These are phyloP conservation scores for Chrysotoxum bicinctum DNA, from an alignment of 2,888 invertebrate genomes.

Conservation along the genomic window DNA sequence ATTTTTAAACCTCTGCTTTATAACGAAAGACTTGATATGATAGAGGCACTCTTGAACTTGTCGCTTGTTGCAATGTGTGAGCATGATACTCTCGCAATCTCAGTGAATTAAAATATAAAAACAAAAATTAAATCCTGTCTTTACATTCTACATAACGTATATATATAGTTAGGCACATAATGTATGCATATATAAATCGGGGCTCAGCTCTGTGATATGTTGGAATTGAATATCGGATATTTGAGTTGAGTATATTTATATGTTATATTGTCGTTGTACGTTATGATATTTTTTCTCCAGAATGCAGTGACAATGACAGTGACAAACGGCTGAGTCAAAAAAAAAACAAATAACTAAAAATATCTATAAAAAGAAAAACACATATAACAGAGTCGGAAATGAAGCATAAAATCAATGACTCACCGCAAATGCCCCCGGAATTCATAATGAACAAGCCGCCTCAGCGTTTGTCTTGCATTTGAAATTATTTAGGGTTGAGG, in stretches of 20 bases:
- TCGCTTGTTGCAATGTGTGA: conserved; percentile 7
- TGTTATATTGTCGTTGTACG: too few relatives aligned
- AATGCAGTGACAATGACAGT: conserved; percentile 39
- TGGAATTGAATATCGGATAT: neutral
- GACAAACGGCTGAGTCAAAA: conserved; percentile 14
- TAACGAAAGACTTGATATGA: neutral
- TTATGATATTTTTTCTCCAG: neutral
- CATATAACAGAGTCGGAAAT: conserved; percentile 56
- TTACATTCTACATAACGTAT: neutral
- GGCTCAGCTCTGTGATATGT: neutral
- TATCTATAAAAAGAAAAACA: conserved; percentile 1
- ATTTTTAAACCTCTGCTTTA: conserved; percentile 39
- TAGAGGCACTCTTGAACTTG: conserved; percentile 51
- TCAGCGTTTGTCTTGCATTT: neutral
- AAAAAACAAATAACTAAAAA: neutral
- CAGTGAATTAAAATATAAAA: neutral
- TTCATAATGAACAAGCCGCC: conserved; percentile 25
- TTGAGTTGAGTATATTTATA: neutral
- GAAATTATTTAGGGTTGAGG: conserved; percentile 15
- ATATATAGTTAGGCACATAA: too few relatives aligned
- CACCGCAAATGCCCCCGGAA: conserved; percentile 57
- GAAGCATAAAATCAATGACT: conserved; percentile 65
- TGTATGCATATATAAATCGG: neutral
- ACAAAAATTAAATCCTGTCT: conserved; percentile 11
- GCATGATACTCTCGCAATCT: neutral